Evolutionary conservation across 2,113 vertebrate genomes (phyloP).

Genomic region (Phyllostomus hastatus): DNA sequence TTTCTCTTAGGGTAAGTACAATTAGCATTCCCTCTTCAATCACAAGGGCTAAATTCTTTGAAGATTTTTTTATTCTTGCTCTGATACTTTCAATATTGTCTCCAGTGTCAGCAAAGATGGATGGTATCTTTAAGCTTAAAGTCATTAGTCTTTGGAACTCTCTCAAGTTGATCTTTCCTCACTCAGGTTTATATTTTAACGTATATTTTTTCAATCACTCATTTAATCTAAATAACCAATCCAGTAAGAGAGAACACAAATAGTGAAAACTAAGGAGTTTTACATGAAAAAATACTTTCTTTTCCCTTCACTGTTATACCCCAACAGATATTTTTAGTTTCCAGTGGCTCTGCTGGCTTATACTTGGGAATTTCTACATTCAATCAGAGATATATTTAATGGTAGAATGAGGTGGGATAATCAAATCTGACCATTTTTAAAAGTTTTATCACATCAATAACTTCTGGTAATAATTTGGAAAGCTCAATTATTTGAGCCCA

Average conservation of each 20-base stretch:
- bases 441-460: background rate
- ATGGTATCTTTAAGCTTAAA: background rate
- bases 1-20: background rate
- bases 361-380: background rate
- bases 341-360: background rate
- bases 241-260: background rate
- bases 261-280: background rate
- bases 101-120: background rate
- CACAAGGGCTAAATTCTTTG: background rate
- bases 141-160: background rate
- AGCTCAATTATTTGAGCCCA: background rate
- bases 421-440: background rate
- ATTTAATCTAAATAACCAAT: background rate
- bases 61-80: background rate
- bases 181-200: background rate
- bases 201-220: background rate
- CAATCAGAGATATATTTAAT: background rate
- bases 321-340: background rate
- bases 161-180: background rate
- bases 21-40: background rate
- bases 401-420: background rate
- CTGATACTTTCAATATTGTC: slow-evolving; percentile 23
- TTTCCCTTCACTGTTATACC: background rate
- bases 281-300: background rate
- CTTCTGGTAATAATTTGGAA: background rate